Conservation (phyloP, 2,113 vertebrate species). For the Manacus vitellinus region DNA sequence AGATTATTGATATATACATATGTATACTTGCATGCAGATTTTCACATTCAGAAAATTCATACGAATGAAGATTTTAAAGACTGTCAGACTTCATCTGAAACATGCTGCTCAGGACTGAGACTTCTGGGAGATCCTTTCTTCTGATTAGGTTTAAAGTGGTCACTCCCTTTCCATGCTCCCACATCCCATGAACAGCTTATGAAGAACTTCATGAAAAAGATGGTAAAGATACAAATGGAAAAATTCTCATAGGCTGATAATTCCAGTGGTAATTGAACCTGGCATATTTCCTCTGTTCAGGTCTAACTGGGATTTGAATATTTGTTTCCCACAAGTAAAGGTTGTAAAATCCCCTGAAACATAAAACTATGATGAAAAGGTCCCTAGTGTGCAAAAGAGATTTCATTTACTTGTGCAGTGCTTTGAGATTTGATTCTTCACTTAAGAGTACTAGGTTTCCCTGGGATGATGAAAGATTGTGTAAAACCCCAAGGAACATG, state of each 20-base stretch:
- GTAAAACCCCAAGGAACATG: slow-evolving; percentile 42
- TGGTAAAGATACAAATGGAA: neutral
- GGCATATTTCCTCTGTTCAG: slow-evolving; percentile 28
- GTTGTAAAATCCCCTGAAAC: slow-evolving; percentile 59
- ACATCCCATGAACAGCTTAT: neutral
- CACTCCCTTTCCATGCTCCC: neutral
- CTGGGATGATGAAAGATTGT: slow-evolving; percentile 35
- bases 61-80: neutral
- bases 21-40: neutral
- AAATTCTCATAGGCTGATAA: neutral
- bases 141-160: neutral
- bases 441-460: slow-evolving; percentile 7
- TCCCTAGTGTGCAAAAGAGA: slow-evolving; percentile 32
- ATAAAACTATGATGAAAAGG: slow-evolving; percentile 38
- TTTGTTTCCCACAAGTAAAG: slow-evolving; percentile 66
- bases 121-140: neutral
- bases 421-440: slow-evolving; percentile 61
- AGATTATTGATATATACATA: neutral
- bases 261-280: slow-evolving; percentile 39
- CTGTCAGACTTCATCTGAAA: neutral
- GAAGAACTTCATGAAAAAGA: neutral
- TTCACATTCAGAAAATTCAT: neutral
- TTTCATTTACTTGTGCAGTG: slow-evolving; percentile 44
- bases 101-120: neutral
- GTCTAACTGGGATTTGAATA: slow-evolving; percentile 61